Conservation (phyloP, 2,888 invertebrate genomes). For the Rhodophaea formosa region DNA sequence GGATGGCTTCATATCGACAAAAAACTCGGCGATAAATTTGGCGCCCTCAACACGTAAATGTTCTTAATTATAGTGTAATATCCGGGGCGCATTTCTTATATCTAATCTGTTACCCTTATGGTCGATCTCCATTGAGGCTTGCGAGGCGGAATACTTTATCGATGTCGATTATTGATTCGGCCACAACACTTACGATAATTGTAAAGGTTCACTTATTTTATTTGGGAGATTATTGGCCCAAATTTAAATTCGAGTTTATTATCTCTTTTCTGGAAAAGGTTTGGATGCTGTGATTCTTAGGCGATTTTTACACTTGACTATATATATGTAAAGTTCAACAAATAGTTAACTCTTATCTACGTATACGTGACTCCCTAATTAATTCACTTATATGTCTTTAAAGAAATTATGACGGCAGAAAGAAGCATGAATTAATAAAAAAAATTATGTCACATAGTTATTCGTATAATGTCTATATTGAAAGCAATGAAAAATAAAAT, state of each 20-base stretch:
- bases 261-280: conserved; percentile 7
- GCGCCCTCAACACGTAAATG: conserved; percentile 79
- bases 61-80: conserved; percentile 79
- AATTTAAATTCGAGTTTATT: conserved; percentile 17
- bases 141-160: conserved; percentile 47
- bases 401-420: too few relatives aligned
- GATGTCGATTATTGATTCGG: conserved; percentile 56
- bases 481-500: too few relatives aligned
- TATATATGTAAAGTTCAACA: too few relatives aligned
- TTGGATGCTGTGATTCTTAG: neutral
- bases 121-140: conserved; percentile 51
- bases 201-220: conserved; percentile 23
- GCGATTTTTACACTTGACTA: neutral
- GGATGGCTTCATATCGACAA: conserved; percentile 77
- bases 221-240: conserved; percentile 1
- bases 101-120: conserved; percentile 73
- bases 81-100: conserved; percentile 64
- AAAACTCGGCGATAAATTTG: conserved; percentile 80
- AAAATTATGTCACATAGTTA: too few relatives aligned
- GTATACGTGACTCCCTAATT: too few relatives aligned
- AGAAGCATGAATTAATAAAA: too few relatives aligned
- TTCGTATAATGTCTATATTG: too few relatives aligned
- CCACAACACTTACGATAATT: conserved; percentile 38
- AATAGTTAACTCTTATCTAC: too few relatives aligned
- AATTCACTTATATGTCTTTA: too few relatives aligned